phyloP scores from a whole-genome alignment of 2,888 invertebrate genomes.

The Tribolium freemani region DNA sequence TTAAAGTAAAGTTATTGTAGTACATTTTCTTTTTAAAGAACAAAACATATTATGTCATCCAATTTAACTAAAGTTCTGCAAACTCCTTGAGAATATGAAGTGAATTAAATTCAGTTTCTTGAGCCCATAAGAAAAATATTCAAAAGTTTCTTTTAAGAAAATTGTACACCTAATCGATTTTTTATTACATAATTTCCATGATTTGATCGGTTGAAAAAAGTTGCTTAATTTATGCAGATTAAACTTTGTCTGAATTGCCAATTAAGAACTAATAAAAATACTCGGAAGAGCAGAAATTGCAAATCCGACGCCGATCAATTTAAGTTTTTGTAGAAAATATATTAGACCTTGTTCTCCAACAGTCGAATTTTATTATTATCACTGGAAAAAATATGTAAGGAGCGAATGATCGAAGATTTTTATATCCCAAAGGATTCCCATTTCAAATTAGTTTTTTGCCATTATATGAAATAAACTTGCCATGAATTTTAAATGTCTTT shows the following conservation, averaged over 20 bases:
- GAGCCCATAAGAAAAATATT: background rate
- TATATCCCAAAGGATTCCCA: conserved; percentile 9
- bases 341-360: too few species aligned
- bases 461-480: conserved; percentile 11
- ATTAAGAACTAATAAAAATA: background rate
- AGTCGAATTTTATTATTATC: background rate
- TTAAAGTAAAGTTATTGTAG: too few species aligned
- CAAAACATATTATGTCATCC: too few species aligned
- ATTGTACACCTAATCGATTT: background rate
- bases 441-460: conserved; percentile 22
- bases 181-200: background rate
- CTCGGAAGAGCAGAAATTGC: background rate
- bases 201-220: background rate
- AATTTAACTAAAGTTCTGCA: too few species aligned
- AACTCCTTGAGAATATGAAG: background rate
- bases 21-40: too few species aligned
- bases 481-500: conserved; percentile 22
- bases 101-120: background rate
- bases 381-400: conserved; percentile 10
- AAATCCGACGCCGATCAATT: too few species aligned
- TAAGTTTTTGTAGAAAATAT: too few species aligned
- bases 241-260: background rate
- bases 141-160: background rate
- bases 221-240: background rate
- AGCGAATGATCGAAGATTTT: background rate